Evolutionary conservation across 2,797 vertebrate genomes (phyloP).

Genomic region (Molossus alvarezi): DNA sequence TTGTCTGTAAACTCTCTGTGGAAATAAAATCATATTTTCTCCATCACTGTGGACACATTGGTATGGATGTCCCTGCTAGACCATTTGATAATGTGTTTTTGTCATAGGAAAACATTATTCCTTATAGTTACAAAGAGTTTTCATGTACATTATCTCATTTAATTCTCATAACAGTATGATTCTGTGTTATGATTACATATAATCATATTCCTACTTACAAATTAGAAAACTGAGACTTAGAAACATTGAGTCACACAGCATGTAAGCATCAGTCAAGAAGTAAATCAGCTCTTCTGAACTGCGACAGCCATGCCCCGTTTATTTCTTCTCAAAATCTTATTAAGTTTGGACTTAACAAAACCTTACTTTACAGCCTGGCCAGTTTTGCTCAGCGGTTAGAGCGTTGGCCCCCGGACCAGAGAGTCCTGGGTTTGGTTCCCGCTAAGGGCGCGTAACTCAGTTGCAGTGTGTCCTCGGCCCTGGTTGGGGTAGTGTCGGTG

Average conservation of each 20-base stretch:
- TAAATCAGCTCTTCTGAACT: conserved; percentile 14
- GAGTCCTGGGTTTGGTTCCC: too few relatives aligned
- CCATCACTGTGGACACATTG: background rate
- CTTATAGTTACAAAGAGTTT: background rate
- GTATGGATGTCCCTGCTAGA: background rate
- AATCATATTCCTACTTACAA: conserved; percentile 23
- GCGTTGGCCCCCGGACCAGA: too few relatives aligned
- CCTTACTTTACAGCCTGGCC: background rate
- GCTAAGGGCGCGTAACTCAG: too few relatives aligned
- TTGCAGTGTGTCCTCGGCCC: too few relatives aligned
- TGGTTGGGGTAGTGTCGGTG: too few relatives aligned
- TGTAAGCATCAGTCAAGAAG: background rate
- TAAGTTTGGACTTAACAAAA: conserved; percentile 8
- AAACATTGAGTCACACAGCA: background rate
- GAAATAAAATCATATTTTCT: conserved; percentile 48
- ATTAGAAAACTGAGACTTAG: conserved; percentile 10
- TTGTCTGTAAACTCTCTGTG: conserved; percentile 47
- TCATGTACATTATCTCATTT: background rate
- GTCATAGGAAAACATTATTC: background rate
- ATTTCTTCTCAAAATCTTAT: conserved; percentile 17
- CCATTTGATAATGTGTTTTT: background rate
- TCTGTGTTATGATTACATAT: background rate
- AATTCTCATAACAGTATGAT: conserved; percentile 11
- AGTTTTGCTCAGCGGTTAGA: too few relatives aligned
- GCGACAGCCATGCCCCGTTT: background rate